Evolutionary conservation across 1,140 invertebrate genomes (phyloP), one percentile per base, ranked within the genome.

Genomic region (Orchestia grillus): DNA sequence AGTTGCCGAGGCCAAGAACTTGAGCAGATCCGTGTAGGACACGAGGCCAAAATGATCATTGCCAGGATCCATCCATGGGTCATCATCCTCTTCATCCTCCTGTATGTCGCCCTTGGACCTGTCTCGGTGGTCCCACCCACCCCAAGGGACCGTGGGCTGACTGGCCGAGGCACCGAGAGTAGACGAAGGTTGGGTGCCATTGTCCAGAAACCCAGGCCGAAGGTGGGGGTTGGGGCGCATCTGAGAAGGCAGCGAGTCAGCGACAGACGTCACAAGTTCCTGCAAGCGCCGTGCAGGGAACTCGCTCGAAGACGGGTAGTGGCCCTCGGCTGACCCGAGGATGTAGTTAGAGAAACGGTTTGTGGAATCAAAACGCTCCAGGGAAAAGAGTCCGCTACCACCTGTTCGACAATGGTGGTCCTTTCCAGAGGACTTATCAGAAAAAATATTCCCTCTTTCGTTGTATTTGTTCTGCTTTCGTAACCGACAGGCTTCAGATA

Each of bases 1-100:
- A 40, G 99, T 99, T 43, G 98, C 98, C 90, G 98, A 98, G 62
- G 98, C 98, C 96, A 99, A 98, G 97, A 99, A 99, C 97, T 98
- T 98, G 97, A 99, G 98, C 41, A 99, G 97, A 97, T 99, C 98
- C 95, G 98, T 97, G 96, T 98, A 98, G 44, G 98, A 97, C 8
- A 98, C 97, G 62, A 96, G 96, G 47, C 97, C 97, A n/a, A 97
- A 96, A 44, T 94, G 92, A 40, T 94, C 92, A 45, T 94, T 94
- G 92, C 92, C 92, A 47, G 92, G 43, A 44, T 94, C 92, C 92
- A 94, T 47, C 95, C 88, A 87, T 8, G 92, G 92, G 44, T 94
- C 92, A 15, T 42, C 88, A 43, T 94, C 92, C 6, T 94, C 92
- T 47, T 94, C 43, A 41, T 94, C 43, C 44, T 94, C 92, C 6